Conservation (phyloP, 1,140 invertebrate genomes). For the Trissolcus basalis region DNA sequence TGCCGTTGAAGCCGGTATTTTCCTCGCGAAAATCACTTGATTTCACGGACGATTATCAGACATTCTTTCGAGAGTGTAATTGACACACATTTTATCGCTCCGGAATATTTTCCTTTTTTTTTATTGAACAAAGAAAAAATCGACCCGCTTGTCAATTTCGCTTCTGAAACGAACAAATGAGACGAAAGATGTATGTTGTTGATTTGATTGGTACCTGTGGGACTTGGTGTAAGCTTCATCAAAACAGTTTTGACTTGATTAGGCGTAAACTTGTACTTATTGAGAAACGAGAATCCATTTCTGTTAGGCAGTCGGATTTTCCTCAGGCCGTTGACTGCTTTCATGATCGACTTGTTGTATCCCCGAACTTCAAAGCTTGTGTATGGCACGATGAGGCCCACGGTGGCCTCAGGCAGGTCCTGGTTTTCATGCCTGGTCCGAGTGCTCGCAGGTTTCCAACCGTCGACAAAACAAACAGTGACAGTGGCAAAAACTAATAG, state of each 20-base stretch:
- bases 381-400: slow-evolving; percentile 81
- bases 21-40: too few species aligned
- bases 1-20: too few species aligned
- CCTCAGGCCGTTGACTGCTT: slow-evolving; percentile 79
- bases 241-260: slow-evolving; percentile 80
- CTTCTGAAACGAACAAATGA: too few species aligned
- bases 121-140: too few species aligned
- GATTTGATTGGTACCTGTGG: slow-evolving; percentile 79
- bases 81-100: too few species aligned
- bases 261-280: slow-evolving; percentile 80
- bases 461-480: slow-evolving; percentile 37
- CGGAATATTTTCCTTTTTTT: too few species aligned
- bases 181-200: not conserved
- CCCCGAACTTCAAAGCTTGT: slow-evolving; percentile 81
- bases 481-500: slow-evolving; percentile 58
- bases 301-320: slow-evolving; percentile 76
- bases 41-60: too few species aligned
- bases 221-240: slow-evolving; percentile 85
- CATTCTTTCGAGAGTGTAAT: too few species aligned
- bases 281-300: slow-evolving; percentile 79
- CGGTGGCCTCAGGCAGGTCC: slow-evolving; percentile 68
- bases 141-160: too few species aligned
- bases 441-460: slow-evolving; percentile 23
- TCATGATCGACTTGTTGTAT: slow-evolving; percentile 82
- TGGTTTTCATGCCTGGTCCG: slow-evolving; percentile 39